These are phyloP conservation scores for Anthonomus grandis DNA, from an alignment of 1,140 invertebrate species.

Conservation along the genomic window DNA sequence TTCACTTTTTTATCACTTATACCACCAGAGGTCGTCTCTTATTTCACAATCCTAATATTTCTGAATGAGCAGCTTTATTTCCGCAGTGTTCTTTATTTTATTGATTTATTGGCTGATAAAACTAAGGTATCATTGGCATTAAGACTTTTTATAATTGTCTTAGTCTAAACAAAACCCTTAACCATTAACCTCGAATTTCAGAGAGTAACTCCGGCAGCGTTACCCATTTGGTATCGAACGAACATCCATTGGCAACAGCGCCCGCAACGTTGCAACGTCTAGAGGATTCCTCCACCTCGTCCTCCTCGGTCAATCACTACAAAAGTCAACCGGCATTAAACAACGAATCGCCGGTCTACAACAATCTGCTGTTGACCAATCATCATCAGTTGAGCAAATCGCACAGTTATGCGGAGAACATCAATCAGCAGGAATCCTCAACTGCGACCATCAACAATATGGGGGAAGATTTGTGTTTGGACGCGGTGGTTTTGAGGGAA, in stretches of 20 bases:
- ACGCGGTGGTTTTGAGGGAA: conserved; percentile 42
- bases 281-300: conserved; percentile 46
- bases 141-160: too few relatives aligned
- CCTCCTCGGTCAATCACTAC: too few relatives aligned
- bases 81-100: not conserved
- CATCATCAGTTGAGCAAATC: conserved; percentile 36
- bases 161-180: too few relatives aligned
- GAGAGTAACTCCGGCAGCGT: conserved; percentile 63
- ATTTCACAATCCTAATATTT: too few relatives aligned
- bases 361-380: conserved; percentile 34
- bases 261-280: conserved; percentile 49
- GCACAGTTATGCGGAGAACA: conserved; percentile 41
- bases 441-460: not conserved
- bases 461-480: conserved; percentile 43
- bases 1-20: too few relatives aligned
- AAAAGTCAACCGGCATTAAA: conserved; percentile 46
- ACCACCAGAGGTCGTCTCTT: too few relatives aligned
- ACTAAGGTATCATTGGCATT: too few relatives aligned
- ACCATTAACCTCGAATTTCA: conserved; percentile 46
- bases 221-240: conserved; percentile 61
- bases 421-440: conserved; percentile 20
- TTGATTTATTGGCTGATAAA: too few relatives aligned
- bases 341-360: conserved; percentile 45
- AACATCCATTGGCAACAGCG: conserved; percentile 58
- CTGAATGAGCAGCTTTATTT: too few relatives aligned